These are phyloP conservation scores for Andrena bicolor DNA, from an alignment of 2,888 invertebrate species.

Conservation along the genomic window DNA sequence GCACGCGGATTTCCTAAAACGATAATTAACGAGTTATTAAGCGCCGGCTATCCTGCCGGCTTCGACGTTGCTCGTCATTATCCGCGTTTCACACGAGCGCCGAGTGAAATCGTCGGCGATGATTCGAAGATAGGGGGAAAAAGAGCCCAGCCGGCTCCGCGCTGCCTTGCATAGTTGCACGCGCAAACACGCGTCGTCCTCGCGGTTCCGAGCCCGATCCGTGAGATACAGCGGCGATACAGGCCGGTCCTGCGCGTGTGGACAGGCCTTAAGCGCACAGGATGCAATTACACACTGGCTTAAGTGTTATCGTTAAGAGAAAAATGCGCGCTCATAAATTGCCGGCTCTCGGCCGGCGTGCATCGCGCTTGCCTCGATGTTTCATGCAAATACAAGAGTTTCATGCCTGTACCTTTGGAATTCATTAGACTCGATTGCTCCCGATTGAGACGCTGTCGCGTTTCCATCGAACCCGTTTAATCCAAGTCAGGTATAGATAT, in stretches of 20 bases:
- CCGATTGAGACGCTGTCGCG: constrained; percentile 38
- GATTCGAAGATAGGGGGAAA: constrained; percentile 63
- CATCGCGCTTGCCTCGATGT: constrained; percentile 37
- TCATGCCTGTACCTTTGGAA: constrained; percentile 39
- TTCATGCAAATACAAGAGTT: constrained; percentile 51
- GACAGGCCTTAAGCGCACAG: constrained; percentile 74
- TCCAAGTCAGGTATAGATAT: no score
- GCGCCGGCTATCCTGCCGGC: constrained; percentile 78
- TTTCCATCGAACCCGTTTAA: constrained; percentile 28
- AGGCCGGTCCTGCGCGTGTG: constrained; percentile 27
- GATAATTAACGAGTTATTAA: constrained; percentile 85
- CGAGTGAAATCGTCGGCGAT: constrained; percentile 78
- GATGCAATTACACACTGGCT: constrained; percentile 80
- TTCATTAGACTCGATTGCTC: constrained; percentile 58
- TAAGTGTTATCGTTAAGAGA: constrained; percentile 83
- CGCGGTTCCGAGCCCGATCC: background rate
- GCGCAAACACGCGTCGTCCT: constrained; percentile 31
- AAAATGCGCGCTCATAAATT: constrained; percentile 77
- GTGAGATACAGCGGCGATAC: background rate
- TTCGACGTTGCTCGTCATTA: constrained; percentile 77
- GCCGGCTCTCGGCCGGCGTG: constrained; percentile 74
- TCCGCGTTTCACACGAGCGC: constrained; percentile 81
- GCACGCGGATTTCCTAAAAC: constrained; percentile 84
- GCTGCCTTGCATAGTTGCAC: constrained; percentile 4
- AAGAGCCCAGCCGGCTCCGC: constrained; percentile 26